Percentiles rank a stretch among this genome's conserved stretches.
Conservation (phyloP, 2,888 invertebrate genomes). For the Coleophora deauratella region DNA sequence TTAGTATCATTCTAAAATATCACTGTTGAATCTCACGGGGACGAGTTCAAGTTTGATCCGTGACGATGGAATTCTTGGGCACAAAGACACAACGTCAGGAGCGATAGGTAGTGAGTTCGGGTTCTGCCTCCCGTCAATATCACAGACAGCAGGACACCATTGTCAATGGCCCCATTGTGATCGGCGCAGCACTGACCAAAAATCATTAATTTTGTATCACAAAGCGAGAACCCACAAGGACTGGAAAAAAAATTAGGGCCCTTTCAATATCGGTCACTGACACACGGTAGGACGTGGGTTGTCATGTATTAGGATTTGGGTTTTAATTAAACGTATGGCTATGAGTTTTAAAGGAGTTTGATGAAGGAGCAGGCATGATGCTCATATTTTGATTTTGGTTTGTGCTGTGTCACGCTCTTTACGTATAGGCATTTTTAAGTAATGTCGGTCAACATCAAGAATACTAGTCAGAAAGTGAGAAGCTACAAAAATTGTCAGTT, state of each 20-base stretch:
- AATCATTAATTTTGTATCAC: constrained; percentile 73
- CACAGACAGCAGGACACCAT: constrained; percentile 69
- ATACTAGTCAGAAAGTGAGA: no score
- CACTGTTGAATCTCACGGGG: constrained; percentile 47
- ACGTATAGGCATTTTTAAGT: no score
- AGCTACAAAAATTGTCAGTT: no score
- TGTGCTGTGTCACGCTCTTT: no score
- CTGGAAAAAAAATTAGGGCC: constrained; percentile 62
- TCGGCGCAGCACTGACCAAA: constrained; percentile 64
- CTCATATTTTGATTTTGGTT: neutral
- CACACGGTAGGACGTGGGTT: constrained; percentile 40
- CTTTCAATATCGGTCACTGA: constrained; percentile 65
- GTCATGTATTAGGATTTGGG: constrained; percentile 31
- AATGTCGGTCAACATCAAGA: no score
- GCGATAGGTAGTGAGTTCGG: constrained; percentile 47
- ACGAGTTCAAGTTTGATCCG: constrained; percentile 40
- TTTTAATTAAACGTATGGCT: constrained; percentile 9
- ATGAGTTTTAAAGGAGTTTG: constrained; percentile 13
- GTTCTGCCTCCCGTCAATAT: constrained; percentile 59
- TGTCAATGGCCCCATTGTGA: constrained; percentile 61
- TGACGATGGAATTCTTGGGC: constrained; percentile 61
- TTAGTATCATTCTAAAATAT: constrained; percentile 47
- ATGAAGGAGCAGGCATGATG: neutral
- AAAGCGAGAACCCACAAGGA: constrained; percentile 69
- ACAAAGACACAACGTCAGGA: constrained; percentile 47